Evolutionary conservation across 2,797 vertebrate species (phyloP).

Genomic region (Cuculus canorus): DNA sequence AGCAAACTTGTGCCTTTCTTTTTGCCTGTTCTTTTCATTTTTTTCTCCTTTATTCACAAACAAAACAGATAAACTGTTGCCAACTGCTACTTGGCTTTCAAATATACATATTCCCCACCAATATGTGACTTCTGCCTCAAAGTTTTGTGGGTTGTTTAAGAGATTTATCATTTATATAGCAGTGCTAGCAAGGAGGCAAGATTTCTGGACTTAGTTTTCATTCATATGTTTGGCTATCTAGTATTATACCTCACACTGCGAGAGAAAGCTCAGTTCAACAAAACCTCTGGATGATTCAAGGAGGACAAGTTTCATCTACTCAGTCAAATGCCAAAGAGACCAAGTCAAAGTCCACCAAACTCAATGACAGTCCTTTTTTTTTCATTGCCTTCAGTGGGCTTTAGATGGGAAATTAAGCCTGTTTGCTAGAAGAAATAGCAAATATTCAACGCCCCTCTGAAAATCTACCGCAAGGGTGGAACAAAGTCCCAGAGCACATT

Average conservation of each 20-base stretch:
- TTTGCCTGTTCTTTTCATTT: accelerated
- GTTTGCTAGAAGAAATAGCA: not conserved
- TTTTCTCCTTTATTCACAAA: not conserved
- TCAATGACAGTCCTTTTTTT: not conserved
- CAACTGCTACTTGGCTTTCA: not conserved
- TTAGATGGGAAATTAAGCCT: not conserved
- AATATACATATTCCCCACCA: not conserved
- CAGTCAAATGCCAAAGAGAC: not conserved
- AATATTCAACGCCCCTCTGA: not conserved
- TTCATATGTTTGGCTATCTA: not conserved
- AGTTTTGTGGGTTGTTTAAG: not conserved
- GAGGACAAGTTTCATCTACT: not conserved
- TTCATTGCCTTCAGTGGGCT: not conserved
- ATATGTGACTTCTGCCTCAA: not conserved
- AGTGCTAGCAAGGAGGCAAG: not conserved
- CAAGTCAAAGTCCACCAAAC: not conserved
- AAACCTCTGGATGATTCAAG: not conserved
- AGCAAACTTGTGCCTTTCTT: not conserved
- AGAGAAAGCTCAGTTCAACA: not conserved
- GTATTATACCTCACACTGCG: not conserved
- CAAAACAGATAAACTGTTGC: not conserved
- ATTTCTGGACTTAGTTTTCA: not conserved
- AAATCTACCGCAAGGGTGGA: not conserved
- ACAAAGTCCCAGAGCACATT: not conserved
- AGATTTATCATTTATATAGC: not conserved